phyloP scores from a whole-genome alignment of 1,140 invertebrate genomes.

The Thaumetopoea pityocampa region DNA sequence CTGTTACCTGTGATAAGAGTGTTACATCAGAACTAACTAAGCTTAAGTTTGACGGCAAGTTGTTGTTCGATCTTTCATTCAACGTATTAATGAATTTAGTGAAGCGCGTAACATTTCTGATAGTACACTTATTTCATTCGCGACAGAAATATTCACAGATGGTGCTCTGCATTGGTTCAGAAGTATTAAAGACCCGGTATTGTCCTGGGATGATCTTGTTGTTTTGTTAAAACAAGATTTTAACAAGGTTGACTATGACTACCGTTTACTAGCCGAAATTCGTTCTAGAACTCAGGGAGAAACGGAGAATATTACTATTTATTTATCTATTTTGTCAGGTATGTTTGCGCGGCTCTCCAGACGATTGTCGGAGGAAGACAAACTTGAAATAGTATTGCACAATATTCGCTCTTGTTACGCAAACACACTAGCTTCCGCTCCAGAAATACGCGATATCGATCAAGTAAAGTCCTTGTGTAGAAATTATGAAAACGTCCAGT shows the following conservation, averaged over 20 bases:
- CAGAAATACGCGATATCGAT: conserved; percentile 15
- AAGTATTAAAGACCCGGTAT: conserved; percentile 14
- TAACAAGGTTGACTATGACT: conserved; percentile 31
- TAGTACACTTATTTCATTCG: conserved; percentile 20
- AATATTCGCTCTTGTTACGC: conserved; percentile 30
- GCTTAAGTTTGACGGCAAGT: conserved; percentile 24
- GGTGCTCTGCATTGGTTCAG: conserved; percentile 36
- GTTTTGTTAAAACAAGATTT: conserved; percentile 29
- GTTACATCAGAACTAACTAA: conserved; percentile 6
- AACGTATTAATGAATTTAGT: conserved; percentile 28
- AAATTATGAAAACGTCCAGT: conserved; percentile 26
- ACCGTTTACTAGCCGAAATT: conserved; percentile 34
- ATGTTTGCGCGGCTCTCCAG: conserved; percentile 31
- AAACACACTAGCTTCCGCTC: conserved; percentile 11
- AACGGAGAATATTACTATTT: conserved; percentile 33
- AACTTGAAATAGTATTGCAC: conserved; percentile 30
- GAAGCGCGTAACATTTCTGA: conserved; percentile 18
- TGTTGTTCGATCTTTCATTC: conserved; percentile 35
- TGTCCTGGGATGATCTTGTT: conserved; percentile 28
- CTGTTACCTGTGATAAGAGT: conserved; percentile 21
- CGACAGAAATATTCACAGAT: conserved; percentile 34
- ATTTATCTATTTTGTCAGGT: conserved; percentile 34
- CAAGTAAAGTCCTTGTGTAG: conserved; percentile 14
- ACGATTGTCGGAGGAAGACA: conserved; percentile 16
- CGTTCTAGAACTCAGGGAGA: conserved; percentile 36